Evolutionary conservation across 2,113 vertebrate species (phyloP).

Genomic region (Varanus salvator): DNA sequence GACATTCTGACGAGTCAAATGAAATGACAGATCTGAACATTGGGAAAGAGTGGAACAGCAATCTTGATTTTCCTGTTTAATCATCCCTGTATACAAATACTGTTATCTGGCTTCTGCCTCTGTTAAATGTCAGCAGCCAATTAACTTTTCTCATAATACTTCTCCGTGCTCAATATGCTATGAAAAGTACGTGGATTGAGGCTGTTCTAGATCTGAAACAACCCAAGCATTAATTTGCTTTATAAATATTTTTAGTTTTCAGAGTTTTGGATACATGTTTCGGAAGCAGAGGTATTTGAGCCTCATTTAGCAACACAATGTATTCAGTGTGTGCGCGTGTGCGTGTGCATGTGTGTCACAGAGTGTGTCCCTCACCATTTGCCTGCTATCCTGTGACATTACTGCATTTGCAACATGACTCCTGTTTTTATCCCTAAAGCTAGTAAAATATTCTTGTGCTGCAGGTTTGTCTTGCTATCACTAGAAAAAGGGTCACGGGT

Average conservation of each 20-base stretch:
- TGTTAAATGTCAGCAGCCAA: not conserved
- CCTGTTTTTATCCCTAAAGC: not conserved
- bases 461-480: not conserved
- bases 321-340: not conserved
- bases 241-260: too few species aligned
- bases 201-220: not conserved
- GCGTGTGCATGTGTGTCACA: not conserved
- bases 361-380: not conserved
- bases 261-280: not conserved
- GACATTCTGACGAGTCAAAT: conserved; percentile 19
- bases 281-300: not conserved
- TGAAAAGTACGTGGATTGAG: not conserved
- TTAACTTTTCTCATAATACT: not conserved
- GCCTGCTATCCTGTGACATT: not conserved
- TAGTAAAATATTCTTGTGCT: not conserved
- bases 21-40: conserved; percentile 26
- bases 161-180: not conserved
- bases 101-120: conserved; percentile 13
- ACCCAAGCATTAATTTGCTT: not conserved
- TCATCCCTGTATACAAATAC: not conserved
- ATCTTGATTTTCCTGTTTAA: conserved; percentile 36
- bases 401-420: not conserved
- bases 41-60: not conserved
- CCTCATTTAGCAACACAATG: not conserved
- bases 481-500: not conserved